These are phyloP conservation scores for Drosophila santomea DNA, from an alignment of 1,140 invertebrate genomes.

Conservation along the genomic window DNA sequence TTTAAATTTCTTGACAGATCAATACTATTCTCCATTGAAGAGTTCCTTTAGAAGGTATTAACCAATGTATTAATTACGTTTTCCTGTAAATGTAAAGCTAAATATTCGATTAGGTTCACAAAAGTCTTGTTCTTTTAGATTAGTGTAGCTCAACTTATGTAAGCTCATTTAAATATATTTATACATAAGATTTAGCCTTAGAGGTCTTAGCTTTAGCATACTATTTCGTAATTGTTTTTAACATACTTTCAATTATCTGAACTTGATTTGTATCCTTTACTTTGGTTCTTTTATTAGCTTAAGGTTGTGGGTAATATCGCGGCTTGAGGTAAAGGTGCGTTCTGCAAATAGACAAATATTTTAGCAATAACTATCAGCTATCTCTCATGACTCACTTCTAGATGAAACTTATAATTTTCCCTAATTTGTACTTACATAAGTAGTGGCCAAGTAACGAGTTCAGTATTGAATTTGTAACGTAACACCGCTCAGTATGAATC, in stretches of 20 bases:
- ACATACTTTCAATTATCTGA: conserved; percentile 37
- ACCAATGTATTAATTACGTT: neutral
- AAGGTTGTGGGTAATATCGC: conserved; percentile 80
- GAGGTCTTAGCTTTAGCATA: neutral
- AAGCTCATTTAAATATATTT: neutral
- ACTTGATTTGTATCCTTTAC: conserved; percentile 51
- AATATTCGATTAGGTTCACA: neutral
- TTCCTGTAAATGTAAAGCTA: conserved; percentile 1
- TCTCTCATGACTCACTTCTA: conserved; percentile 43
- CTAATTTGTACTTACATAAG: conserved; percentile 21
- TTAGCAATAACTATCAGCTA: conserved; percentile 24
- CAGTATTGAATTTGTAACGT: conserved; percentile 21
- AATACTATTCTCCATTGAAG: conserved; percentile 49
- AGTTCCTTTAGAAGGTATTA: conserved; percentile 55
- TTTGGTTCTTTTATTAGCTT: conserved; percentile 73
- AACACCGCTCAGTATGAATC: conserved; percentile 39
- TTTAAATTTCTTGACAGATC: conserved; percentile 22
- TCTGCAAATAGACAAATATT: conserved; percentile 41
- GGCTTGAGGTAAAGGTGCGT: conserved; percentile 81
- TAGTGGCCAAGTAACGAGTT: conserved; percentile 32
- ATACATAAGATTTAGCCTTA: neutral
- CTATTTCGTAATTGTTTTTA: conserved; percentile 7
- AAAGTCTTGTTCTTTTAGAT: no score
- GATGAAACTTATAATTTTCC: conserved; percentile 31
- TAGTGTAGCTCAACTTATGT: neutral